Percentiles rank a stretch among this genome's conserved stretches.
Evolutionary conservation across 1,140 invertebrate genomes (phyloP).

Genomic region (Rhizoglyphus robini): DNA sequence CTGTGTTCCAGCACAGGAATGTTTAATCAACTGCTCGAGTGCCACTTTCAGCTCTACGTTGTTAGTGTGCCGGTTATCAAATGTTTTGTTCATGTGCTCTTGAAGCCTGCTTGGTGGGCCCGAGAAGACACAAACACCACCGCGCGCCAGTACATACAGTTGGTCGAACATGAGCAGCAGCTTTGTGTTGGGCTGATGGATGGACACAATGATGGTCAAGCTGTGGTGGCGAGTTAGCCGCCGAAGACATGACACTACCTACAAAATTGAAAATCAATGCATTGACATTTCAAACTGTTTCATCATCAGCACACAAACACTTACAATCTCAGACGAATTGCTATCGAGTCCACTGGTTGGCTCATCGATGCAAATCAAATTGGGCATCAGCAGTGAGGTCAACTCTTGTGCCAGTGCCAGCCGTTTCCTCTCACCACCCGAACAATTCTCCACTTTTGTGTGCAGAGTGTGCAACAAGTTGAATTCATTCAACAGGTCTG

Average conservation of each 20-base stretch:
- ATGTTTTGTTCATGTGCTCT: background rate
- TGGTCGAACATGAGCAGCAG: conserved; percentile 14
- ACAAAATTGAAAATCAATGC: too few species aligned
- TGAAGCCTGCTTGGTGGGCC: background rate
- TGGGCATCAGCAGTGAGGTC: conserved; percentile 7
- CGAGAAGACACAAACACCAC: conserved; percentile 12
- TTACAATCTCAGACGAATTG: conserved; percentile 7
- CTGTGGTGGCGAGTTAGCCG: background rate
- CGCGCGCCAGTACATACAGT: conserved; percentile 11
- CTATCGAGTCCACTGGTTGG: conserved; percentile 17
- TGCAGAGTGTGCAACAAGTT: background rate
- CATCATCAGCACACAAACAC: background rate
- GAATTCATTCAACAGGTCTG: background rate
- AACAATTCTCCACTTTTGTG: conserved; percentile 16
- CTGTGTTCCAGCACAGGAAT: background rate
- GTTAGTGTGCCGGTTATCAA: background rate
- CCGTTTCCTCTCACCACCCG: conserved; percentile 76
- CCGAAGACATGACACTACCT: conserved; percentile 38
- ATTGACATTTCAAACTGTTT: too few species aligned
- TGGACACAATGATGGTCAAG: conserved; percentile 8
- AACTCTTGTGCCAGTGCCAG: conserved; percentile 75
- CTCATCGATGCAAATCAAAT: conserved; percentile 13
- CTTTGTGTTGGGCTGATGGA: conserved; percentile 16
- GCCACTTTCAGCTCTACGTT: too few species aligned
- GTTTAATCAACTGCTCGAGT: background rate